phyloP scores from a whole-genome alignment of 2,113 vertebrate genomes.

The Megaptera novaeangliae region DNA sequence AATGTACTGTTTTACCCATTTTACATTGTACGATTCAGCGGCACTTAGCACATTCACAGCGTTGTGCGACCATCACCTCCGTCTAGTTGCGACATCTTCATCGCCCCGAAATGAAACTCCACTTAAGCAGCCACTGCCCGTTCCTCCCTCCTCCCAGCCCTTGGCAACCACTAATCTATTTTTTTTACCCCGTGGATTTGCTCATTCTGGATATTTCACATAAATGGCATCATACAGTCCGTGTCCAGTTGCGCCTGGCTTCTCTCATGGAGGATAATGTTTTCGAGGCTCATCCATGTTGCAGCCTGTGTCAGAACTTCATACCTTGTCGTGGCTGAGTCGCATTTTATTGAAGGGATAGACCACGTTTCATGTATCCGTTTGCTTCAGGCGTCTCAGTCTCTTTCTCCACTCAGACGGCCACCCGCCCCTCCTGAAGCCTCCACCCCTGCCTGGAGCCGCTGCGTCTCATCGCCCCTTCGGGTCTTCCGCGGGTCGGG shows the following conservation, averaged over 20 bases:
- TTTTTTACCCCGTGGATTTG: neutral
- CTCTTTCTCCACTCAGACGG: neutral
- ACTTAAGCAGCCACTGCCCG: neutral
- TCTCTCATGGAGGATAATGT: neutral
- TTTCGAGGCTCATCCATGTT: neutral
- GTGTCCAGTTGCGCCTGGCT: neutral
- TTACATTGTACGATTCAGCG: neutral
- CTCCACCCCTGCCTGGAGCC: neutral
- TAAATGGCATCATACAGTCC: neutral
- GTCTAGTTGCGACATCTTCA: neutral
- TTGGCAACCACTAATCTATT: neutral
- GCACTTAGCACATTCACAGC: neutral
- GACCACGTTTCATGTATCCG: too few species aligned
- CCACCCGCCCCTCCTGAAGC: neutral
- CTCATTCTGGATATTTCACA: neutral
- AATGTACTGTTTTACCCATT: neutral
- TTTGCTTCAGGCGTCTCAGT: neutral
- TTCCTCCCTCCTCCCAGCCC: neutral
- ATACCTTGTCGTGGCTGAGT: neutral
- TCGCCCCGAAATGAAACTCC: neutral
- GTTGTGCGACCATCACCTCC: neutral
- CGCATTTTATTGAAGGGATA: fast-evolving
- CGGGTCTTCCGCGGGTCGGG: neutral
- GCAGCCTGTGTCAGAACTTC: neutral
- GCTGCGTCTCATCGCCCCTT: fast-evolving